Conservation (phyloP, 2,113 vertebrate genomes). For the Xiphias gladius region DNA sequence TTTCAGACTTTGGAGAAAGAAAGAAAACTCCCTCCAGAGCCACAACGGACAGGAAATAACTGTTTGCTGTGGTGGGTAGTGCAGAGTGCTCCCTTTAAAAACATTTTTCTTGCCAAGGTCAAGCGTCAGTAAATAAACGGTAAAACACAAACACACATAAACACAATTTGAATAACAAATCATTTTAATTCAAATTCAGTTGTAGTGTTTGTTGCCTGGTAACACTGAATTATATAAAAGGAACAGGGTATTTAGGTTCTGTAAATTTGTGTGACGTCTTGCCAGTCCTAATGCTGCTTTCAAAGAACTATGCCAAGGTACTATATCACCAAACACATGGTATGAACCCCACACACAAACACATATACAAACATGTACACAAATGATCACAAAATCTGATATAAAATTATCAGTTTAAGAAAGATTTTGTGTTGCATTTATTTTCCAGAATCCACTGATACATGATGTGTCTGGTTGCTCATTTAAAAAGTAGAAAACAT, state of each 20-base stretch:
- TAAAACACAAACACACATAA: conserved; percentile 1
- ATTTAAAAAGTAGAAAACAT: background rate
- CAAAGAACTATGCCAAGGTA: background rate
- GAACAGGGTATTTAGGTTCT: background rate
- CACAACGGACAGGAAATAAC: too few species aligned
- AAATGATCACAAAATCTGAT: background rate
- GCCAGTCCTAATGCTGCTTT: background rate
- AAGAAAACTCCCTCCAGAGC: too few species aligned
- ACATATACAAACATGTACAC: background rate
- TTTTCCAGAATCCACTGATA: background rate
- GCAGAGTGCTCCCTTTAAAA: too few species aligned
- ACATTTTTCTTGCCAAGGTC: background rate
- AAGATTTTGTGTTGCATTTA: background rate
- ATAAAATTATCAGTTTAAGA: background rate
- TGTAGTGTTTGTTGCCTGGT: background rate
- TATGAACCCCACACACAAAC: background rate
- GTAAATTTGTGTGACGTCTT: background rate
- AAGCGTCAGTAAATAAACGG: background rate
- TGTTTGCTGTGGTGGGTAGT: too few species aligned
- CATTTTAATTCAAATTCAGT: background rate
- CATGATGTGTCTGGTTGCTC: background rate
- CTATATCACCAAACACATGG: background rate
- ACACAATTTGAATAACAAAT: background rate
- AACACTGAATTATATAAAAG: background rate
- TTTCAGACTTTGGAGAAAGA: too few species aligned